Base-by-base conservation (phyloP, 1,140 invertebrate species). In the Drosophila miranda region DNA sequence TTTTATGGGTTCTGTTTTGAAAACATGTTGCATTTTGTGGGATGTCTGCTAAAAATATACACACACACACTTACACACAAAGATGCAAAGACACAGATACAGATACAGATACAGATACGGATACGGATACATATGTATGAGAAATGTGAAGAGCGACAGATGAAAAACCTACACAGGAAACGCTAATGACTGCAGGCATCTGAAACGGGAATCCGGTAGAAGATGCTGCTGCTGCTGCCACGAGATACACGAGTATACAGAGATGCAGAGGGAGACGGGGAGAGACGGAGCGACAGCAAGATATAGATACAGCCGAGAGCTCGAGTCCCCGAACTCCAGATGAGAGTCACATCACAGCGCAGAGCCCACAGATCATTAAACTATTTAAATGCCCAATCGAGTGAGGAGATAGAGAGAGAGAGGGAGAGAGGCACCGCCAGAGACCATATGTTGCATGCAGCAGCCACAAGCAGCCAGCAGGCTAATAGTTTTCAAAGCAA, bases 401-500 rank as follows among this genome's bases (percentile, higher is more conserved):
- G 63, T 53, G 56, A 74, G 16, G 16, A 16, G 16, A 16, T 0
- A 16, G 16, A 16, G 16, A 16, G 16, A 16, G 16, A 16, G 16
- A 1, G 16, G 1, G 16, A 1, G 0, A 16, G 16, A 58, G 2
- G 30, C 3, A 34, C 70, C 55, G 34, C 59, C 34, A 56, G 13
- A 42, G 67, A 69, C 72, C 72, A 75, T 75, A 71, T 75, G 72
- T 75, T 75, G 67, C 44, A 58, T 38, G 34, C 19, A 41, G 5
- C 52, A 5, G 34, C 52, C 23, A 4, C 44, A 28, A 14, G 11
- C 43, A 67, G 38, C 38, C 49, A 62, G 60, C 81, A 86, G 34
- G 78, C 80, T 84, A 86, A 84, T 84, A 84, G 80, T 84, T 84
- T 84, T 84, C 80, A 86, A 84, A 84, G 59, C 78, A 82, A 81